A percentile compares a stretch with the other conserved stretches of the same genome.
Conservation (phyloP, 2,797 vertebrate species). For the Champsocephalus gunnari region DNA sequence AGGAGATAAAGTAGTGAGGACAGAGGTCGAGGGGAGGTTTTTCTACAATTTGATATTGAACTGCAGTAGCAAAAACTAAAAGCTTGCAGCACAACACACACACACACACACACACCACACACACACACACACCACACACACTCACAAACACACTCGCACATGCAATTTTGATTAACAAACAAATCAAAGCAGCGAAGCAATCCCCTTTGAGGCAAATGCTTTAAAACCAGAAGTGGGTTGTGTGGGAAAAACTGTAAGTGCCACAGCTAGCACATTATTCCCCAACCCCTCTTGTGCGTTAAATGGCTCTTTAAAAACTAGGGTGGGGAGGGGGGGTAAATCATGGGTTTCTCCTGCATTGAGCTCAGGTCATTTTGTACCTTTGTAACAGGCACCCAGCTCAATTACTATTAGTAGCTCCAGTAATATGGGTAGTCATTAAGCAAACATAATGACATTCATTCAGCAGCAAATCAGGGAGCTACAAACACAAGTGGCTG, state of each 20-base stretch:
- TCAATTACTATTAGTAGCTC: conserved; percentile 75
- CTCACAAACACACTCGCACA: not conserved
- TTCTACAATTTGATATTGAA: conserved; percentile 26
- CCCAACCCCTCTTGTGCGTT: no score
- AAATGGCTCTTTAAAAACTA: no score
- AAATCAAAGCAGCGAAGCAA: not conserved
- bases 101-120: conserved; percentile 10
- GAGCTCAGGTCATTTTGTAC: conserved; percentile 64
- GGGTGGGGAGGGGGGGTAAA: no score
- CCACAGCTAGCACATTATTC: no score
- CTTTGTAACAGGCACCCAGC: conserved; percentile 72
- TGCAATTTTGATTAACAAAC: conserved; percentile 16
- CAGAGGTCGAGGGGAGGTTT: conserved; percentile 4
- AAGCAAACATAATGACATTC: conserved; percentile 79
- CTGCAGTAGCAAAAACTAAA: conserved; percentile 20
- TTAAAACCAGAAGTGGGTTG: not conserved
- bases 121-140: conserved; percentile 9
- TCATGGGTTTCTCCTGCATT: conserved; percentile 37
- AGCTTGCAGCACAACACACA: not conserved
- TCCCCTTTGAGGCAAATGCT: not conserved
- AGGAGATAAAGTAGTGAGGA: conserved; percentile 12
- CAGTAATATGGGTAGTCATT: conserved; percentile 78
- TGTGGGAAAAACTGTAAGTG: no score
- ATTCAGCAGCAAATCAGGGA: conserved; percentile 71
- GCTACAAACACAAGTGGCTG: conserved; percentile 73